phyloP scores from a whole-genome alignment of 2,113 vertebrate genomes.

The Microcebus jonahi region DNA sequence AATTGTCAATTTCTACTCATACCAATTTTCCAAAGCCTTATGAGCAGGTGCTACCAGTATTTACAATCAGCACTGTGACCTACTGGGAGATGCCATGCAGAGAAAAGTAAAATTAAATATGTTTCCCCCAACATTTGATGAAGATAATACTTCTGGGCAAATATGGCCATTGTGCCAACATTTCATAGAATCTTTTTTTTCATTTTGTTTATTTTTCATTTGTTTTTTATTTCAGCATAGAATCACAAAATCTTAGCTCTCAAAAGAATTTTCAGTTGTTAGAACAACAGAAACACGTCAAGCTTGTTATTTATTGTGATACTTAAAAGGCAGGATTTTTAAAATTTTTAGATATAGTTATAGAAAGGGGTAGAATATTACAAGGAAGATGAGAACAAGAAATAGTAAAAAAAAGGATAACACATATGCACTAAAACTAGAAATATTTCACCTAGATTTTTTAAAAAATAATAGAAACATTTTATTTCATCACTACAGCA shows the following conservation, averaged over 20 bases:
- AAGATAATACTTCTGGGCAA: conserved; percentile 42
- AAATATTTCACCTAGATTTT: fast-evolving
- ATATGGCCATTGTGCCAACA: conserved; percentile 28
- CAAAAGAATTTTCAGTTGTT: conserved; percentile 14
- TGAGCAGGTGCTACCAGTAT: conserved; percentile 27
- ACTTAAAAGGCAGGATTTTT: conserved; percentile 31
- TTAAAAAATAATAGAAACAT: not conserved
- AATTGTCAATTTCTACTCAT: conserved; percentile 1
- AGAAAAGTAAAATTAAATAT: conserved; percentile 61
- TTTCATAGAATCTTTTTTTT: not conserved
- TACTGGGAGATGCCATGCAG: conserved; percentile 39
- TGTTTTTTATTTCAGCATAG: not conserved
- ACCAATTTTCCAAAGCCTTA: conserved; percentile 32
- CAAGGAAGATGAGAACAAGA: not conserved
- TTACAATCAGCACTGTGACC: not conserved
- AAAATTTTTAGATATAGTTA: not conserved
- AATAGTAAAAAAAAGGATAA: conserved; percentile 19
- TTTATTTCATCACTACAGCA: conserved; percentile 11
- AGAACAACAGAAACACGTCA: conserved; percentile 40
- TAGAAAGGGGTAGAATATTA: not conserved
- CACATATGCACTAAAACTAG: not conserved
- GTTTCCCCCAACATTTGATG: conserved; percentile 50
- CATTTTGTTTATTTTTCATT: too few relatives aligned
- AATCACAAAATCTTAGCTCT: conserved; percentile 32
- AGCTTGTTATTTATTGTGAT: not conserved